phyloP scores from a whole-genome alignment of 2,797 vertebrate genomes.

The Pseudochirops cupreus region DNA sequence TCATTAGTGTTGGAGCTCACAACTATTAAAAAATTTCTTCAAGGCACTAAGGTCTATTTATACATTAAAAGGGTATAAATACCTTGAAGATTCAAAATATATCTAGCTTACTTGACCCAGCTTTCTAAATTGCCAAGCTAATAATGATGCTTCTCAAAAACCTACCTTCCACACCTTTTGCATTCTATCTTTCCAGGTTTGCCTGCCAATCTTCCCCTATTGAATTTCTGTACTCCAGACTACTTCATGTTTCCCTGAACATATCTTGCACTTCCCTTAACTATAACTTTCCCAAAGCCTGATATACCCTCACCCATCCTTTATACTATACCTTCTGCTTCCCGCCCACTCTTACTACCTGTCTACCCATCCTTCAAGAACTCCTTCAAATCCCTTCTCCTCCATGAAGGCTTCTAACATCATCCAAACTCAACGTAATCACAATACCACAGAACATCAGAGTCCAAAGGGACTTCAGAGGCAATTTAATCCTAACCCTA shows the following conservation, averaged over 20 bases:
- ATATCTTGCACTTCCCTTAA: neutral
- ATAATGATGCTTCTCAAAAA: neutral
- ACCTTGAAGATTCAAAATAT: neutral
- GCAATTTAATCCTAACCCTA: neutral
- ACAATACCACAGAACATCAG: too few species aligned
- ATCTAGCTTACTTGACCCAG: neutral
- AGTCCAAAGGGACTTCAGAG: neutral
- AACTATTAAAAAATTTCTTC: conserved; percentile 60
- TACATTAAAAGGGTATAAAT: conserved; percentile 20
- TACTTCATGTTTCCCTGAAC: neutral
- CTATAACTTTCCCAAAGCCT: neutral
- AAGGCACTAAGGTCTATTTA: neutral
- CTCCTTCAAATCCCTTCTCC: neutral
- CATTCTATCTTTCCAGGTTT: neutral
- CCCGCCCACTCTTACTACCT: neutral
- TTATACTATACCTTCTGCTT: neutral
- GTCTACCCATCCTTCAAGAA: neutral
- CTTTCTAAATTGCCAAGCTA: neutral
- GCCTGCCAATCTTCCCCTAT: neutral
- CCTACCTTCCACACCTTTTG: neutral
- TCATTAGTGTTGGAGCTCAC: conserved; percentile 37
- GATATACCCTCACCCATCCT: neutral
- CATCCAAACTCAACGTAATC: too few species aligned
- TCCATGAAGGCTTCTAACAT: neutral
- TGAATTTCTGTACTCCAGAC: neutral